Conservation (phyloP, 2,888 invertebrate genomes). For the Yponomeuta sedellus region DNA sequence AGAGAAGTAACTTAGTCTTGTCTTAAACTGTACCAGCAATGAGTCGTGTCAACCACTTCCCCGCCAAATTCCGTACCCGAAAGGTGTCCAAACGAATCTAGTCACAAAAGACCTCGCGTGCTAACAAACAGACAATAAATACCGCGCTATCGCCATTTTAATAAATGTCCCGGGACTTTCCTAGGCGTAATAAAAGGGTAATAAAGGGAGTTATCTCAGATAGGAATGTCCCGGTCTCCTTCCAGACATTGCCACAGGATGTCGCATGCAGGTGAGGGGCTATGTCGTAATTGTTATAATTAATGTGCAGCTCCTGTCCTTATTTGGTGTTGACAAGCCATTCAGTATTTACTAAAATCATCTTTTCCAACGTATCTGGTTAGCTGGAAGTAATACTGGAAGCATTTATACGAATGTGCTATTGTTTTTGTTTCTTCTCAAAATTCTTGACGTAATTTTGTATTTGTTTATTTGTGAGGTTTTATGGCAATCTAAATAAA, state of each 20-base stretch:
- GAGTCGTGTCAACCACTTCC: too few species aligned
- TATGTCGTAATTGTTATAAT: neutral
- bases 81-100: conserved; percentile 13
- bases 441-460: too few species aligned
- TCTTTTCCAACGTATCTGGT: too few species aligned
- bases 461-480: too few species aligned
- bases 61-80: neutral
- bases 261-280: neutral
- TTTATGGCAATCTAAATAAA: too few species aligned
- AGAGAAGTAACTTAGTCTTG: too few species aligned
- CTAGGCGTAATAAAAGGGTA: conserved; percentile 57
- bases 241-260: conserved; percentile 34
- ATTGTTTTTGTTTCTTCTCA: too few species aligned
- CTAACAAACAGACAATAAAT: conserved; percentile 62
- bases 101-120: conserved; percentile 51
- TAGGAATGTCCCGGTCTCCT: conserved; percentile 32
- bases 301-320: neutral
- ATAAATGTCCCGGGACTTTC: conserved; percentile 53
- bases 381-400: too few species aligned
- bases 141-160: conserved; percentile 70
- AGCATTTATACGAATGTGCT: too few species aligned
- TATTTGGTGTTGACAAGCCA: too few species aligned
- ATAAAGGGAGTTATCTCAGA: conserved; percentile 48
- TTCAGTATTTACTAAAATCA: too few species aligned
- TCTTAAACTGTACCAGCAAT: too few species aligned